These are phyloP conservation scores for Monoplex corrugatus DNA, from an alignment of 2,888 invertebrate genomes.

Conservation along the genomic window DNA sequence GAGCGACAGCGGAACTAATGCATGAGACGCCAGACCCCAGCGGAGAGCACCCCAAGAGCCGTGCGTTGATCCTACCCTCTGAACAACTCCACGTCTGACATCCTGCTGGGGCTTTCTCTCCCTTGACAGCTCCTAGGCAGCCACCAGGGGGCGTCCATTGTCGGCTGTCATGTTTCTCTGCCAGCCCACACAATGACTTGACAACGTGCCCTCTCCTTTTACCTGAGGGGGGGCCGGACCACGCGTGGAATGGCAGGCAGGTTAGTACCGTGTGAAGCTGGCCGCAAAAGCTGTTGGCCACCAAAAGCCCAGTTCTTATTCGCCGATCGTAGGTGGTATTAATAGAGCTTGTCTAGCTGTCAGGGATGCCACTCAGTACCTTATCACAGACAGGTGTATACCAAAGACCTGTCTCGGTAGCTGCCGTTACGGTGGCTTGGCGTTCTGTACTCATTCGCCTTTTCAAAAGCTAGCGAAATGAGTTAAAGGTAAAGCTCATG, in stretches of 20 bases:
- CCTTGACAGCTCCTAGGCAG: slow-evolving; percentile 41
- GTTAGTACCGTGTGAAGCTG: no score
- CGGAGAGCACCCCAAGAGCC: slow-evolving; percentile 34
- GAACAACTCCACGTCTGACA: background rate
- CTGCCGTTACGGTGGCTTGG: no score
- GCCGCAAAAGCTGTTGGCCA: no score
- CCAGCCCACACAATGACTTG: slow-evolving; percentile 40
- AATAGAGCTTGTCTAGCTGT: background rate
- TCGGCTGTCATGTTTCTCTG: slow-evolving; percentile 41
- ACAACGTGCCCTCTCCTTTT: background rate
- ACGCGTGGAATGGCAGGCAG: background rate
- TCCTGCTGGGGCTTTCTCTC: background rate
- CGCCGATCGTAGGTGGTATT: background rate
- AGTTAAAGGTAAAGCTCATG: no score
- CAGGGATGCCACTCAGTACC: background rate
- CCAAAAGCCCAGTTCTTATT: no score
- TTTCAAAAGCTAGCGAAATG: no score
- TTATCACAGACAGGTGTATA: no score
- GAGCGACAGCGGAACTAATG: slow-evolving; percentile 47
- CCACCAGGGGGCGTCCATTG: slow-evolving; percentile 40
- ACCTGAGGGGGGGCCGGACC: background rate
- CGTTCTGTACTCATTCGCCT: no score
- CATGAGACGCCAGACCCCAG: slow-evolving; percentile 43
- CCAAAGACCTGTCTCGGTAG: no score
- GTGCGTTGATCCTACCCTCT: background rate